Evolutionary conservation across 2,113 vertebrate species (phyloP).

Genomic region (Ibidorhyncha struthersii): DNA sequence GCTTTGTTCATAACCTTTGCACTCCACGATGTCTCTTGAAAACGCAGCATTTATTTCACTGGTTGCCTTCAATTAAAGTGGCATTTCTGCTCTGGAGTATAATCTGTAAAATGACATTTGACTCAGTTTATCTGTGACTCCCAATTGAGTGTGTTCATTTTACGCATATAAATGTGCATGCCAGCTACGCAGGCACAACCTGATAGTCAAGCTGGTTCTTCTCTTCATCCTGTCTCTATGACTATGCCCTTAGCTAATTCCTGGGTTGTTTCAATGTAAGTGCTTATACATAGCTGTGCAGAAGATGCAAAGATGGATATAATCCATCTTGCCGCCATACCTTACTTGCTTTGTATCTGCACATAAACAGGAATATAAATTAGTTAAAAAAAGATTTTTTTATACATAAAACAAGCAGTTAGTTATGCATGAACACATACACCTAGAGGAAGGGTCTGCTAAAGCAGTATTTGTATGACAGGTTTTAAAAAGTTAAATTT

Average conservation of each 20-base stretch:
- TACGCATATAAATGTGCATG: neutral
- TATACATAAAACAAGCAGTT: neutral
- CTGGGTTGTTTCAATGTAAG: neutral
- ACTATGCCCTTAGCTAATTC: neutral
- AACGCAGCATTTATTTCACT: conserved; percentile 42
- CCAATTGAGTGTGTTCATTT: neutral
- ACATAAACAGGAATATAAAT: neutral
- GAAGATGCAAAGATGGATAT: neutral
- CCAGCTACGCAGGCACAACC: neutral
- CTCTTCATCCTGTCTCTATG: neutral
- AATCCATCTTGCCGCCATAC: neutral
- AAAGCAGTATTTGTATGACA: neutral
- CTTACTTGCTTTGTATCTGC: neutral
- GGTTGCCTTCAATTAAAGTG: conserved; percentile 52
- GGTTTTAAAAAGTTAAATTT: neutral
- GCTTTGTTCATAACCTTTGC: conserved; percentile 68
- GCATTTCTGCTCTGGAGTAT: conserved; percentile 28
- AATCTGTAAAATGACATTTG: conserved; percentile 53
- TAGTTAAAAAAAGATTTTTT: neutral
- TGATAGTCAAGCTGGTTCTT: neutral
- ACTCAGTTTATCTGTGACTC: conserved; percentile 11
- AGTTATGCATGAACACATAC: neutral
- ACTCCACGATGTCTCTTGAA: conserved; percentile 69
- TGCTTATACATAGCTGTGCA: neutral
- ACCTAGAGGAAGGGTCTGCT: neutral